Base-by-base conservation (phyloP, 1,140 invertebrate genomes). In the Cataglyphis hispanica region DNA sequence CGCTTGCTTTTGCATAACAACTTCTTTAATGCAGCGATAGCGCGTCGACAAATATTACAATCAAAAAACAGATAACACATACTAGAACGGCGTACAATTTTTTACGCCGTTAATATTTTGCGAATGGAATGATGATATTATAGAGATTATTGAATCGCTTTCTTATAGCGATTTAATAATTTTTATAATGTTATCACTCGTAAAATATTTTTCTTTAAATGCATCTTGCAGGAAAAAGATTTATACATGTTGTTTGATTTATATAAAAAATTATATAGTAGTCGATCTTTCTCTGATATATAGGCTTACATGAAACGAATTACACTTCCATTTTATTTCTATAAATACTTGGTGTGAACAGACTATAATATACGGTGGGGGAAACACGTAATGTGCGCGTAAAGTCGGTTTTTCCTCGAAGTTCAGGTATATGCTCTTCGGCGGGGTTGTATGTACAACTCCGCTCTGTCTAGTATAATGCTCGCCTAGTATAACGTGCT, bases 31-130 rank as follows among this genome's bases (percentile, higher is more conserved):
- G 67, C 27, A 53, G 27, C 58, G 81, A 85, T 85, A 83, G 58
- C 31, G 46, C 43, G 61, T 40, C 25, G 74, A 66, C 67, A 90
- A 91, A 91, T 89, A 89, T 91, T 63, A 81, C 60, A 81, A 75
- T 86, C 60, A 64, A 46, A 83, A 19, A 60, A 85, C 7, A 87
- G 87, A 89, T 88, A 90, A 88, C 72, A 25, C 60, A 27, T 27
- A 67, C 8, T 37, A 50, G 16, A 50, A 19, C 19, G 40, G 58
- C 72, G 72, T 50, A 46, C 64, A 60, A 46, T 83, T n/a, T n/a
- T n/a, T n/a, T n/a, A n/a, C 8, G 60, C 13, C 19, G 78, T 25
- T 43, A 37, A 80, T 60, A 83, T 83, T 83, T 83, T 53, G 69
- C 37, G 37, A 16, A 11, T 43, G 50, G 37, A 16, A 11, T 31